These are phyloP conservation scores for Anser brachyrhynchus DNA, from an alignment of 2,113 vertebrate genomes.

Conservation along the genomic window DNA sequence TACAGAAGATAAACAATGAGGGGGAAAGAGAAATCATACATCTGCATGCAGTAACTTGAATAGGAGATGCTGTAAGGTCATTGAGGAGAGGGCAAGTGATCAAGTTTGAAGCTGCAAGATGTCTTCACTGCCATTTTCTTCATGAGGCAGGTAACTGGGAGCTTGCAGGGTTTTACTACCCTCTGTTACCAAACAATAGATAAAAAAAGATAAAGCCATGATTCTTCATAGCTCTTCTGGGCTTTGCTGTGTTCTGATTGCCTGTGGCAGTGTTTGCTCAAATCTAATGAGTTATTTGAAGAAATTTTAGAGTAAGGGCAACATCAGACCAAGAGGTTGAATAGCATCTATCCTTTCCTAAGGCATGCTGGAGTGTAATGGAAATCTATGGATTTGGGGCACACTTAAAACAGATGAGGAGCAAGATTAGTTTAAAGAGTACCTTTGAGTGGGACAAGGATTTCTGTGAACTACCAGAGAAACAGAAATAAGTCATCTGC, in stretches of 20 bases:
- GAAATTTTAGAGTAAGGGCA: constrained; percentile 14
- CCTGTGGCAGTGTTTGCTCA: neutral
- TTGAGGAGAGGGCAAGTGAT: neutral
- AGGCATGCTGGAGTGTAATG: neutral
- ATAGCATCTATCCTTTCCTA: neutral
- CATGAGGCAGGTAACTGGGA: neutral
- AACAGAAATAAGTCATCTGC: constrained; percentile 14
- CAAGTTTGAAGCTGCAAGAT: neutral
- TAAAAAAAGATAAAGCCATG: neutral
- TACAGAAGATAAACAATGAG: neutral
- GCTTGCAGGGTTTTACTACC: neutral
- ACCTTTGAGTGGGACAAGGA: neutral
- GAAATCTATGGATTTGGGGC: neutral
- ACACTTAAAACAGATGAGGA: neutral
- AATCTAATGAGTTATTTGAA: constrained; percentile 18
- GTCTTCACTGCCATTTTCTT: neutral
- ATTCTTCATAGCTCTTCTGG: neutral
- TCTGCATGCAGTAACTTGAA: neutral
- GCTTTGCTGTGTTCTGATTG: neutral
- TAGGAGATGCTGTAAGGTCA: neutral
- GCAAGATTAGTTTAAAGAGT: neutral
- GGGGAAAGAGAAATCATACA: accelerated
- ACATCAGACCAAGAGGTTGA: neutral
- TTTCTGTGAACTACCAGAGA: constrained; percentile 4
- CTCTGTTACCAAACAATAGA: neutral